Evolutionary conservation across 2,113 vertebrate species (phyloP).

Genomic region (Dissostichus mawsoni): DNA sequence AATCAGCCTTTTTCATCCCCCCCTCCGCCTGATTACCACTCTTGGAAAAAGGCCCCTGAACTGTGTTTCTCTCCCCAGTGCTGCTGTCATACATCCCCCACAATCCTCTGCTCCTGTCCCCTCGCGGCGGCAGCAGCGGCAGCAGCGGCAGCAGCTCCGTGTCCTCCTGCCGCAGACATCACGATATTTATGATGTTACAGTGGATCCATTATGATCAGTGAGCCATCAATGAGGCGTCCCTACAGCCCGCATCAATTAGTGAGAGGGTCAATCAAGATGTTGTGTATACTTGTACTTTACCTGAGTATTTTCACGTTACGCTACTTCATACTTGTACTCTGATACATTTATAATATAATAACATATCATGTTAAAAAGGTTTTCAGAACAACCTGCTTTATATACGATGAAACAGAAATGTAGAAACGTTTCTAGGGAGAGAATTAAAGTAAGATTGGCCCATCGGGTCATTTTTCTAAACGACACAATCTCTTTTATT

Average conservation of each 20-base stretch:
- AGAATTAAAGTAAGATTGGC: too few species aligned
- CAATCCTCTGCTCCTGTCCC: slow-evolving; percentile 58
- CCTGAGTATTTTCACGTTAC: too few species aligned
- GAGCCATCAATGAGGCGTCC: background rate
- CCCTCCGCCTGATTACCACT: slow-evolving; percentile 91
- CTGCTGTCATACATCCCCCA: slow-evolving; percentile 86
- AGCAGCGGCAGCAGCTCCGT: background rate
- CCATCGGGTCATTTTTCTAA: too few species aligned
- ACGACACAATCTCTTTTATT: too few species aligned
- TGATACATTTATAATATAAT: too few species aligned
- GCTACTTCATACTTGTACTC: too few species aligned
- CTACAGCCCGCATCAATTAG: background rate
- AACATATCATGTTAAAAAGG: too few species aligned
- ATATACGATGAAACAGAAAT: too few species aligned
- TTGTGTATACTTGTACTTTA: too few species aligned
- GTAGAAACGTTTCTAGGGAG: too few species aligned
- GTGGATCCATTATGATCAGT: background rate
- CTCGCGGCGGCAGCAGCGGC: slow-evolving; percentile 17
- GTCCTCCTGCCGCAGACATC: slow-evolving; percentile 7
- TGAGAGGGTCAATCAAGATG: too few species aligned
- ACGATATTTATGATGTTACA: background rate
- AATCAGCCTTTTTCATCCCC: slow-evolving; percentile 99
- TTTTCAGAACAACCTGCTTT: too few species aligned
- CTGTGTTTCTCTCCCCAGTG: slow-evolving; percentile 80
- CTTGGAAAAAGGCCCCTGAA: slow-evolving; percentile 95